These are phyloP conservation scores for Aplochiton taeniatus DNA, from an alignment of 2,797 vertebrate species.

Conservation along the genomic window DNA sequence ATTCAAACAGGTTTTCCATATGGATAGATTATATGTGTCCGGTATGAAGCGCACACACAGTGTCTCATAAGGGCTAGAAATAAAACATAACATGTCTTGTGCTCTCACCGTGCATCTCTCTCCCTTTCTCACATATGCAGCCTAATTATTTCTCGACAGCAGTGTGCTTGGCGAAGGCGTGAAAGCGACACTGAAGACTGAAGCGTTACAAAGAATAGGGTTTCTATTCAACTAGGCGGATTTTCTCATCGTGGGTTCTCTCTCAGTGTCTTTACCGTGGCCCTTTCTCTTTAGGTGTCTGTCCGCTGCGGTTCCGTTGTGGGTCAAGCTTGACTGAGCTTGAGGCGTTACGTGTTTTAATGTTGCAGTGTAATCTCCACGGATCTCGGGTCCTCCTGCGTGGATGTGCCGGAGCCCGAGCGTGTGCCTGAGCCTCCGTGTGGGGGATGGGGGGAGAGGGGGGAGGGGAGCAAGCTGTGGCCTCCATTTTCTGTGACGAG, in stretches of 20 bases:
- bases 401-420: slow-evolving; percentile 76
- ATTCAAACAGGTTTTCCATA: neutral
- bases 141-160: slow-evolving; percentile 54
- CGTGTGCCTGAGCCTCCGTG: slow-evolving; percentile 63
- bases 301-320: slow-evolving; percentile 22
- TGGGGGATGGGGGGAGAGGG: slow-evolving; percentile 76
- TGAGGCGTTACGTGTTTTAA: slow-evolving; percentile 17
- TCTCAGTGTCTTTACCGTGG: slow-evolving; percentile 27
- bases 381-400: slow-evolving; percentile 74
- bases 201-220: slow-evolving; percentile 25
- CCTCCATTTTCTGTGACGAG: slow-evolving; percentile 82
- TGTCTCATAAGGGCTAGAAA: neutral
- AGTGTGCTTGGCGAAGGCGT: slow-evolving; percentile 41
- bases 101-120: slow-evolving; percentile 18
- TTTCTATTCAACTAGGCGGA: slow-evolving; percentile 35
- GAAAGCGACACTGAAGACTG: slow-evolving; percentile 39
- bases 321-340: slow-evolving; percentile 34
- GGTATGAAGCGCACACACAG: slow-evolving; percentile 8
- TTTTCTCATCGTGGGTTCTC: slow-evolving; percentile 29
- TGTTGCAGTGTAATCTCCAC: slow-evolving; percentile 69
- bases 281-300: slow-evolving; percentile 28
- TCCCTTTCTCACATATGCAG: slow-evolving; percentile 33
- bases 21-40: slow-evolving; percentile 7
- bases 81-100: slow-evolving; percentile 19
- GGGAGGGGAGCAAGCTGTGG: slow-evolving; percentile 77